Conservation (phyloP, 2,113 vertebrate genomes). For the Scytalopus superciliaris region DNA sequence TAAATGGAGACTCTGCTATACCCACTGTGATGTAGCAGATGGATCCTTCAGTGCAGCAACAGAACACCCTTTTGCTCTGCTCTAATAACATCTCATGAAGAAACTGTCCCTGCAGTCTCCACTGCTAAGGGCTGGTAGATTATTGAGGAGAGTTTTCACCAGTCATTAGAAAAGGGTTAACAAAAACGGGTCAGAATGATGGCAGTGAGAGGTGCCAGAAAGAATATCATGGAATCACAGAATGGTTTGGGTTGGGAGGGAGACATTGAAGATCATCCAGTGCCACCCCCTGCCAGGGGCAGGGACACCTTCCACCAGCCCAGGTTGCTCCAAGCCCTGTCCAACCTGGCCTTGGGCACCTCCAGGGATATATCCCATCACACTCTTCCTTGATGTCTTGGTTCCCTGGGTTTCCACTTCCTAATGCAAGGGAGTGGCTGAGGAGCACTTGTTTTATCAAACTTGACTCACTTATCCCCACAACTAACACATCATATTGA, state of each 20-base stretch:
- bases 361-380: not conserved
- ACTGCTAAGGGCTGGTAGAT: not conserved
- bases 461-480: not conserved
- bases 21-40: not conserved
- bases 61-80: not conserved
- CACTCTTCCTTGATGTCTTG: not conserved
- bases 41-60: not conserved
- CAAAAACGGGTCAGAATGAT: not conserved
- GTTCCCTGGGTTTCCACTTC: not conserved
- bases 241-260: not conserved
- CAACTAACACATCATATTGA: rapidly evolving
- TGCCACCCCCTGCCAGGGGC: not conserved
- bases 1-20: not conserved
- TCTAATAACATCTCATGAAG: not conserved
- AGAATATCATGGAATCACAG: not conserved
- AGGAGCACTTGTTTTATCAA: not conserved
- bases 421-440: rapidly evolving
- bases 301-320: not conserved
- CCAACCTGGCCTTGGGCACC: not conserved
- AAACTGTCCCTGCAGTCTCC: not conserved
- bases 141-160: not conserved
- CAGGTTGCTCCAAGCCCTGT: not conserved
- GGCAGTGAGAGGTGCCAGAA: not conserved
- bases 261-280: not conserved
- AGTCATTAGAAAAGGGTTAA: not conserved